phyloP scores from a whole-genome alignment of 2,113 vertebrate species.

The Chrysemys picta region DNA sequence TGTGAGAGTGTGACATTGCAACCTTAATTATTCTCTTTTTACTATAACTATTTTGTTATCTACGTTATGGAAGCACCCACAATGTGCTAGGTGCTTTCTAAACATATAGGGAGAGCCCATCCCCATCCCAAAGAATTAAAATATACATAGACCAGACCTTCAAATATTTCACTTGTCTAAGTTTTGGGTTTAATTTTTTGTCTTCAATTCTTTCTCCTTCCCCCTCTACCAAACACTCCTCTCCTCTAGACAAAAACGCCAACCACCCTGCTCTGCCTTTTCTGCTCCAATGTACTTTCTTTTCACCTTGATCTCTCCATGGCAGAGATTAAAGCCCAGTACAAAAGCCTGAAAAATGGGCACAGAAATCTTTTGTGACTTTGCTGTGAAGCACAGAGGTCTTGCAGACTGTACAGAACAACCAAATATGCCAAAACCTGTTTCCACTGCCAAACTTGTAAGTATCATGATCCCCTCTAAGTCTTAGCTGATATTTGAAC shows the following conservation, averaged over 20 bases:
- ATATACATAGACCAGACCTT: neutral
- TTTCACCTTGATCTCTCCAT: neutral
- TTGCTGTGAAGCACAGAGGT: neutral
- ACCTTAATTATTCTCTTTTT: neutral
- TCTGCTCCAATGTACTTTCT: neutral
- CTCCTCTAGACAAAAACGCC: rapidly evolving
- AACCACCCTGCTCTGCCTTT: neutral
- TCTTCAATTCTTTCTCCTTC: neutral
- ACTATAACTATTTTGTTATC: conserved; percentile 3
- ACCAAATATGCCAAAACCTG: neutral
- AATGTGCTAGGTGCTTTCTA: neutral
- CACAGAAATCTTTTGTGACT: neutral
- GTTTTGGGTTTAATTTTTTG: neutral
- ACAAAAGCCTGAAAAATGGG: neutral
- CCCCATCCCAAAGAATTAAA: neutral
- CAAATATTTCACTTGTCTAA: neutral
- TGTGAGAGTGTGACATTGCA: neutral
- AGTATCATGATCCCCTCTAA: neutral
- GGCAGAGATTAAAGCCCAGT: neutral
- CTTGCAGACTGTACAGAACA: neutral
- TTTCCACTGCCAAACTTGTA: neutral
- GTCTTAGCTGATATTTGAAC: neutral
- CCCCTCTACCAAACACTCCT: neutral
- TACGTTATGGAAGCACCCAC: neutral
- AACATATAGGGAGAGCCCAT: neutral